Conservation (phyloP, 2,113 vertebrate genomes). For the Girardinichthys multiradiatus region DNA sequence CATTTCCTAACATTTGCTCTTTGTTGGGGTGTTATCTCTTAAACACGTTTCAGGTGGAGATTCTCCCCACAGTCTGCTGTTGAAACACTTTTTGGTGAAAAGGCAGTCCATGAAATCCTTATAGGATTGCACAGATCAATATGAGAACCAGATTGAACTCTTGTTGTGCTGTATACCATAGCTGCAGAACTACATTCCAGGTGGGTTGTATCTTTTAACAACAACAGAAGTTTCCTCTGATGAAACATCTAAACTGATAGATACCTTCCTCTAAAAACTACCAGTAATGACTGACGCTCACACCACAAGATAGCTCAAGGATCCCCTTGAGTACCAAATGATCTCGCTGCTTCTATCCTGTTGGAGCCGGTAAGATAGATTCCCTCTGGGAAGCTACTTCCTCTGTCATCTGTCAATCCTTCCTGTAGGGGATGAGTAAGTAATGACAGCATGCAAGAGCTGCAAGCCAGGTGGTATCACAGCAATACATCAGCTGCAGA, state of each 20-base stretch:
- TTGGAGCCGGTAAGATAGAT: constrained; percentile 35
- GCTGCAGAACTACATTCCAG: constrained; percentile 28
- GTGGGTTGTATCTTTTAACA: constrained; percentile 56
- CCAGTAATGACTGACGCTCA: constrained; percentile 54
- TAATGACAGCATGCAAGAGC: constrained; percentile 78
- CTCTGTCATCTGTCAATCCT: constrained; percentile 77
- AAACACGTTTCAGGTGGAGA: too few species aligned
- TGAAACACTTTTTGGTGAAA: too few species aligned
- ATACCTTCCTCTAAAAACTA: constrained; percentile 48
- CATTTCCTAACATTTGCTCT: too few species aligned
- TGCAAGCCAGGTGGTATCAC: constrained; percentile 68
- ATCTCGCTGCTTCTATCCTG: constrained; percentile 54
- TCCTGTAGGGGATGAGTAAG: constrained; percentile 73
- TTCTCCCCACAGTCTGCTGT: too few species aligned
- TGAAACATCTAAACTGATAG: constrained; percentile 46
- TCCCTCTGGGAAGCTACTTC: constrained; percentile 73
- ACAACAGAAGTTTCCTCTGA: constrained; percentile 35
- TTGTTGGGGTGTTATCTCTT: too few species aligned
- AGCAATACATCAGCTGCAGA: constrained; percentile 22
- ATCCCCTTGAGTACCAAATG: constrained; percentile 52
- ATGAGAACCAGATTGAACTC: too few species aligned
- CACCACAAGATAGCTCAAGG: constrained; percentile 37
- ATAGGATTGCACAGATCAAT: too few species aligned
- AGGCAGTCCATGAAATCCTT: too few species aligned
- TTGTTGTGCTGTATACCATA: too few species aligned